Conservation (phyloP, 2,113 vertebrate species). For the Macrotus californicus region DNA sequence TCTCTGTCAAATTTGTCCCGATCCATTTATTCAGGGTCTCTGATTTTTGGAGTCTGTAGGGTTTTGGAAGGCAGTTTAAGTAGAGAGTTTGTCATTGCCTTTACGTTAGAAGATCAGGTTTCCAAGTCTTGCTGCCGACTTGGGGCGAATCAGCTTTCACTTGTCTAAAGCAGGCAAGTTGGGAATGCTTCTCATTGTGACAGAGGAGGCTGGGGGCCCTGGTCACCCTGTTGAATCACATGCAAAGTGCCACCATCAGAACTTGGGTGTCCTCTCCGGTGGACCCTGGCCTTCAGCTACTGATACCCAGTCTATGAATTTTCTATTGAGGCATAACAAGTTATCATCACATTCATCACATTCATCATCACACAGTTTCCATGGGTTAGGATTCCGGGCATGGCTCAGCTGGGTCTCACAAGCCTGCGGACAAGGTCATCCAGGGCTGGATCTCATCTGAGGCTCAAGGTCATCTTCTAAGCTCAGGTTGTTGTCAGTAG, state of each 20-base stretch:
- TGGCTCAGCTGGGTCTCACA: background rate
- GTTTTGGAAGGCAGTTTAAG: background rate
- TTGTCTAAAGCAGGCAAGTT: background rate
- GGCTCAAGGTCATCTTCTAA: background rate
- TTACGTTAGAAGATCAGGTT: slow-evolving; percentile 24
- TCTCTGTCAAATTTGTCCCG: background rate
- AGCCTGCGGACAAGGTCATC: background rate
- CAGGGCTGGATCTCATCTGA: background rate
- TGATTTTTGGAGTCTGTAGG: background rate
- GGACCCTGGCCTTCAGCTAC: background rate
- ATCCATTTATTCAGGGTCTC: background rate
- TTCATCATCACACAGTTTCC: background rate
- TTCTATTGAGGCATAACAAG: background rate
- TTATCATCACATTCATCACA: no score
- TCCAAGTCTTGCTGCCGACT: background rate
- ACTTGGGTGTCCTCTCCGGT: background rate
- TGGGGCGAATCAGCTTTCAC: background rate
- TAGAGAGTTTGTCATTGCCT: slow-evolving; percentile 16
- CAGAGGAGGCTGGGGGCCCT: background rate
- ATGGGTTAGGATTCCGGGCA: background rate
- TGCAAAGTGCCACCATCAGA: background rate
- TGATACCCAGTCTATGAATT: background rate
- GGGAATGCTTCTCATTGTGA: background rate
- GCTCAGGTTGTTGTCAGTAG: background rate
- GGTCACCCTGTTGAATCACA: background rate